These are phyloP conservation scores for Pseudachorutes palmiensis DNA, from an alignment of 1,140 invertebrate genomes.

Conservation along the genomic window DNA sequence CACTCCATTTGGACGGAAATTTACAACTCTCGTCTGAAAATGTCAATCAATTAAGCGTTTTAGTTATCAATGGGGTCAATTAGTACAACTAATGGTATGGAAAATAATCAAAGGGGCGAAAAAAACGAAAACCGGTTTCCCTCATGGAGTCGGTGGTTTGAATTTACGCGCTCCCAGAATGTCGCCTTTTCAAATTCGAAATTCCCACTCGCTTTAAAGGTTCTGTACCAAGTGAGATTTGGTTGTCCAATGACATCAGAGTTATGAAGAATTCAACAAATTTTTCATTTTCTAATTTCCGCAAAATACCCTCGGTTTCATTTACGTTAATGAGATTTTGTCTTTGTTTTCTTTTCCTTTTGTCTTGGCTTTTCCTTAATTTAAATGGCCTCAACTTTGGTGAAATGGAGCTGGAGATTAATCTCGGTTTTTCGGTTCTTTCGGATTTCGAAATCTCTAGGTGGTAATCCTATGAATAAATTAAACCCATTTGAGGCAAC, in stretches of 20 bases:
- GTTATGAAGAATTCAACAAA: too few relatives aligned
- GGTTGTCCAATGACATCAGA: too few relatives aligned
- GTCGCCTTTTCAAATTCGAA: too few relatives aligned
- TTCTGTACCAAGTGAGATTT: too few relatives aligned
- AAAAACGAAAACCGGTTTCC: too few relatives aligned
- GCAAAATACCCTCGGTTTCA: too few relatives aligned
- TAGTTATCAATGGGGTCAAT: background rate
- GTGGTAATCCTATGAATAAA: background rate
- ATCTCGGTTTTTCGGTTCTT: background rate
- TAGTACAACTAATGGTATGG: background rate
- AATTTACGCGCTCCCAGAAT: too few relatives aligned
- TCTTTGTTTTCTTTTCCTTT: too few relatives aligned
- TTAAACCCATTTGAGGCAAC: background rate
- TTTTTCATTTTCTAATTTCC: too few relatives aligned
- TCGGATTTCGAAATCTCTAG: background rate
- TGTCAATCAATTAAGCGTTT: background rate
- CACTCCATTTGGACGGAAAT: slow-evolving; percentile 63
- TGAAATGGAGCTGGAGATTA: background rate
- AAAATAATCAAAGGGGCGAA: background rate
- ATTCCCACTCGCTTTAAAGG: too few relatives aligned
- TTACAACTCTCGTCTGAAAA: slow-evolving; percentile 47
- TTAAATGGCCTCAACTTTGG: background rate
- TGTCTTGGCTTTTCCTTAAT: background rate
- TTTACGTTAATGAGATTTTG: too few relatives aligned
- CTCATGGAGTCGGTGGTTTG: too few relatives aligned